These are phyloP conservation scores for Poecilia latipinna DNA, from an alignment of 2,113 vertebrate genomes.

Conservation along the genomic window DNA sequence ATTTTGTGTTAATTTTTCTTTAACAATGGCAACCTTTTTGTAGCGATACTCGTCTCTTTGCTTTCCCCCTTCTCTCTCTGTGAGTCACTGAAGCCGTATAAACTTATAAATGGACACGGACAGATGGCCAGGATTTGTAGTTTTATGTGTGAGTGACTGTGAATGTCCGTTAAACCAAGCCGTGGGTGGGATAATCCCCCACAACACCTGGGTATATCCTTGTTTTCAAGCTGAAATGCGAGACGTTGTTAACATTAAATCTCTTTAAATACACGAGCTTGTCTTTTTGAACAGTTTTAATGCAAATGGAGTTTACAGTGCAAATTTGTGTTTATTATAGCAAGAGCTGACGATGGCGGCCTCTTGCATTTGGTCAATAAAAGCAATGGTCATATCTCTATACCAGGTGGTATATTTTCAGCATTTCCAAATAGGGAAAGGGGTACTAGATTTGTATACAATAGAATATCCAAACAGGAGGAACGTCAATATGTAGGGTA, in stretches of 20 bases:
- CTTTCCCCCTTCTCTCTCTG: slow-evolving; percentile 18
- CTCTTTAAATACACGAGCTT: background rate
- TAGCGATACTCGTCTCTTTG: slow-evolving; percentile 3
- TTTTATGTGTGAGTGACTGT: slow-evolving; percentile 32
- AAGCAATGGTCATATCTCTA: slow-evolving; percentile 27
- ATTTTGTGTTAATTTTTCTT: slow-evolving; percentile 10
- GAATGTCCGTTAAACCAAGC: slow-evolving; percentile 41
- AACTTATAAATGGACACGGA: slow-evolving; percentile 49
- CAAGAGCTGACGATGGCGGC: slow-evolving; percentile 26
- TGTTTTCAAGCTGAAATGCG: slow-evolving; percentile 31
- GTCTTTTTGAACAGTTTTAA: background rate
- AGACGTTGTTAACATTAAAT: slow-evolving; percentile 30
- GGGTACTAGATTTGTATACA: slow-evolving; percentile 32
- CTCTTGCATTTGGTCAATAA: slow-evolving; percentile 25
- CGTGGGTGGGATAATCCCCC: slow-evolving; percentile 51
- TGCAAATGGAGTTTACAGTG: background rate
- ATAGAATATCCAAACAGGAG: slow-evolving; percentile 7
- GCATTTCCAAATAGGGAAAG: slow-evolving; percentile 23
- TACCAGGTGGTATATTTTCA: slow-evolving; percentile 11
- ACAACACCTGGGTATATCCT: slow-evolving; percentile 54
- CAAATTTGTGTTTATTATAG: slow-evolving; percentile 16
- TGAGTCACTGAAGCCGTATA: slow-evolving; percentile 33
- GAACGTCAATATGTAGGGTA: slow-evolving; percentile 23
- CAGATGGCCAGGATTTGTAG: slow-evolving; percentile 46
- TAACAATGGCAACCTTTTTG: slow-evolving; percentile 14